These are phyloP conservation scores for Coelopa pilipes DNA, from an alignment of 2,888 invertebrate species.

Conservation along the genomic window DNA sequence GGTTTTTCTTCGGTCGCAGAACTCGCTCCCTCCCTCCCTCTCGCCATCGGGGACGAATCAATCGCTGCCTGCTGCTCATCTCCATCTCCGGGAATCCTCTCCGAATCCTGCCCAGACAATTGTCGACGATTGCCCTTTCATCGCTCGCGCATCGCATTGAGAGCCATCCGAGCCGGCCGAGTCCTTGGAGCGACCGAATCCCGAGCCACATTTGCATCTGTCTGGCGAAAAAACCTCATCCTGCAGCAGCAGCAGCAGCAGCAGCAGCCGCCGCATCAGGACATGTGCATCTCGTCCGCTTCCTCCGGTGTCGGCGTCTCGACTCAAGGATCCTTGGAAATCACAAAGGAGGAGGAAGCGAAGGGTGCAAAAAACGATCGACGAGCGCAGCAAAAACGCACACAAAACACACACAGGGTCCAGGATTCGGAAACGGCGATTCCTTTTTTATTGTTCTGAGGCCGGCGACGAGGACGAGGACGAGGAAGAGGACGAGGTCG, in stretches of 20 bases:
- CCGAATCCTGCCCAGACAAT: too few relatives aligned
- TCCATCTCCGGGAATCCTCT: too few relatives aligned
- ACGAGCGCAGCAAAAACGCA: too few relatives aligned
- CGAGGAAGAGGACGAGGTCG: too few relatives aligned
- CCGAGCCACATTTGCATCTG: constrained; percentile 22
- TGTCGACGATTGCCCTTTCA: too few relatives aligned
- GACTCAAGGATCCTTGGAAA: background rate
- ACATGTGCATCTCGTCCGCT: constrained; percentile 3
- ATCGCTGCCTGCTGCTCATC: too few relatives aligned
- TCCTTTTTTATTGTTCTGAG: background rate
- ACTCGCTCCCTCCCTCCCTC: too few relatives aligned
- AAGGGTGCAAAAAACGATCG: background rate
- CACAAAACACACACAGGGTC: too few relatives aligned
- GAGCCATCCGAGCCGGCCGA: background rate
- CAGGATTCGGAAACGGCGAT: background rate
- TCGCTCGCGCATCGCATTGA: background rate
- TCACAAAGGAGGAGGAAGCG: background rate
- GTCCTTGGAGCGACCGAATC: background rate
- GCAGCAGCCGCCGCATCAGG: background rate
- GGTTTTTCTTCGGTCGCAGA: too few relatives aligned
- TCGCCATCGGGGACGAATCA: too few relatives aligned
- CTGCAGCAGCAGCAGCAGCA: background rate
- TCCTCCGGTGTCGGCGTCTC: too few relatives aligned
- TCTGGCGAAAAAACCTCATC: background rate
- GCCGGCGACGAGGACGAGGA: too few relatives aligned